Evolutionary conservation across 2,797 vertebrate genomes (phyloP).

Genomic region (Naso thynnoides): DNA sequence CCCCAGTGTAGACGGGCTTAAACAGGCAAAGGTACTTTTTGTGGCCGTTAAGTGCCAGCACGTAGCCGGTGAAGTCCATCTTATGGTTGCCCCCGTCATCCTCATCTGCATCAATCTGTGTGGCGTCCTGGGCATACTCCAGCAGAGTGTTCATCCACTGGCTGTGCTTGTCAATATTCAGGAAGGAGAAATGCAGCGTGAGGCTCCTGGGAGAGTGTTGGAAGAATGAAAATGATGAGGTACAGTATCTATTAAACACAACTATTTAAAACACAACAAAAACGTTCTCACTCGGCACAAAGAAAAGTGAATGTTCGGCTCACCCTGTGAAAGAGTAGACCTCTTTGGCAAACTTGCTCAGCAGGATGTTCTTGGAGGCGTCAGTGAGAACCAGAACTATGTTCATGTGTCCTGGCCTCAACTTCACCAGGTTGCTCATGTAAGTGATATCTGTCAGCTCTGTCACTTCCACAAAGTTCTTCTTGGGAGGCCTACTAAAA

Average conservation of each 20-base stretch:
- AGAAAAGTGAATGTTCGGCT: slow-evolving; percentile 26
- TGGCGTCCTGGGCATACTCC: slow-evolving; percentile 90
- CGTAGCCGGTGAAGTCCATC: slow-evolving; percentile 92
- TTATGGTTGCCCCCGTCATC: slow-evolving; percentile 86
- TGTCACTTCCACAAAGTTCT: slow-evolving; percentile 96
- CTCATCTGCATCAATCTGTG: slow-evolving; percentile 90
- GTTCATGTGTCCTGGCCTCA: slow-evolving; percentile 96
- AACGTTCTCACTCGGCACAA: too few relatives aligned
- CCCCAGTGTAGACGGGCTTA: slow-evolving; percentile 89
- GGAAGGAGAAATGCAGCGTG: slow-evolving; percentile 97
- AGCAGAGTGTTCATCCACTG: slow-evolving; percentile 94
- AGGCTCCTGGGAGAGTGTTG: slow-evolving; percentile 85
- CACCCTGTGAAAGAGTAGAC: slow-evolving; percentile 97
- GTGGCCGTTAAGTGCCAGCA: slow-evolving; percentile 96
- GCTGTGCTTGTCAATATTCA: slow-evolving; percentile 95
- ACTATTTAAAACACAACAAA: neutral
- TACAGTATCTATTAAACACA: neutral
- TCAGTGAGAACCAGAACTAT: slow-evolving; percentile 95
- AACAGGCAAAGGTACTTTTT: slow-evolving; percentile 99
- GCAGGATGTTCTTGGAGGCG: slow-evolving; percentile 91
- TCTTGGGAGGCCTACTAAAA: slow-evolving; percentile 89
- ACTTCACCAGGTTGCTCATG: slow-evolving; percentile 94
- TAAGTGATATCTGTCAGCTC: slow-evolving; percentile 97
- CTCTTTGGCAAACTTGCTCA: slow-evolving; percentile 97
- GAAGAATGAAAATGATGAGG: neutral